phyloP scores from a whole-genome alignment of 2,113 vertebrate genomes.

The Alaudala cheleensis region DNA sequence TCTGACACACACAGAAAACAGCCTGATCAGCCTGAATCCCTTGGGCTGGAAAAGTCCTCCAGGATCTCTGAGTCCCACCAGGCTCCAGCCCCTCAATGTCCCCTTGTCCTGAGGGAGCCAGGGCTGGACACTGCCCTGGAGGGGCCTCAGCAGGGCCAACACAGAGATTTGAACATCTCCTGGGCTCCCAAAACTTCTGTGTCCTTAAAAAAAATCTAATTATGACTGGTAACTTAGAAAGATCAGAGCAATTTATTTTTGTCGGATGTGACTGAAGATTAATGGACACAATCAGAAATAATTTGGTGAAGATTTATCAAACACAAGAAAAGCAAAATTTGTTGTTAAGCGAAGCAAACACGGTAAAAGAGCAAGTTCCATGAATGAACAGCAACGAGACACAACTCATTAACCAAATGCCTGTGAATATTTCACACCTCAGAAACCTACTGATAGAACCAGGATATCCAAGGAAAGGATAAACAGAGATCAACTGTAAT shows the following conservation, averaged over 20 bases:
- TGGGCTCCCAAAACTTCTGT: conserved; percentile 60
- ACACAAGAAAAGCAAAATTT: conserved; percentile 76
- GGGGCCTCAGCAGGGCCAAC: neutral
- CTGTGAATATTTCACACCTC: conserved; percentile 76
- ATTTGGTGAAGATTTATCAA: conserved; percentile 74
- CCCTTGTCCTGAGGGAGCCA: neutral
- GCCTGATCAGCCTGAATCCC: neutral
- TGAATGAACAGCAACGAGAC: conserved; percentile 75
- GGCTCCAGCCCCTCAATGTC: fast-evolving
- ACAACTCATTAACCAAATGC: conserved; percentile 79
- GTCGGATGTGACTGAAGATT: conserved; percentile 81
- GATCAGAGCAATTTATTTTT: conserved; percentile 81
- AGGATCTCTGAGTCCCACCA: neutral
- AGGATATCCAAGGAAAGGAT: conserved; percentile 29
- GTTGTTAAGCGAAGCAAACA: conserved; percentile 79
- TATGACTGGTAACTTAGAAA: conserved; percentile 77
- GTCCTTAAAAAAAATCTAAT: conserved; percentile 67
- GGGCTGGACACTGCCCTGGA: neutral
- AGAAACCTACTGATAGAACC: conserved; percentile 68
- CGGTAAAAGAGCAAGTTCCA: conserved; percentile 76
- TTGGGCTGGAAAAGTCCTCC: neutral
- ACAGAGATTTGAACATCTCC: neutral
- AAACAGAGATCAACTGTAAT: conserved; percentile 54
- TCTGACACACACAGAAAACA: fast-evolving
- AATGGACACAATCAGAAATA: conserved; percentile 80